Base-by-base conservation (phyloP, 2,797 vertebrate genomes). In the Platyrinchus mystaceus region DNA sequence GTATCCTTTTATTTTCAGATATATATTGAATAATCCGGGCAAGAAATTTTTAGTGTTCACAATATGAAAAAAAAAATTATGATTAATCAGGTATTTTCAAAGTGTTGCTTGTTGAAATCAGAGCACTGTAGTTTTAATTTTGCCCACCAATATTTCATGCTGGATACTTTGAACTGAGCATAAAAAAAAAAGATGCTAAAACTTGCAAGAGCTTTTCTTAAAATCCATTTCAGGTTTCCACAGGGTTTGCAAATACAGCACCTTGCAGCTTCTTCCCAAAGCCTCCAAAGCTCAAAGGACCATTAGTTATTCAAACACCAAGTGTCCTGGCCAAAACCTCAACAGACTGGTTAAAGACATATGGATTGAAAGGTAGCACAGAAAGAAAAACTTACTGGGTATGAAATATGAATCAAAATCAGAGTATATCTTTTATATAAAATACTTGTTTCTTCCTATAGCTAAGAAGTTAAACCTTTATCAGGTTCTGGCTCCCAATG, bases 381-480 rank as follows among this genome's bases (percentile, higher is more conserved):
- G 13, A 53, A 81, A 44, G 43, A 56, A 78, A 77, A 36, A 15
- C 9, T 68, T 60, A 49, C 68, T 19, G 34, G 15, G 3, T 84
- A n/a, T 20, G 7, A 79, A 76, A 53, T 8, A 15, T 19, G 19
- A 60, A 66, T 74, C 37, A 19, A 79, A 81, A 50, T 20, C 7
- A 22, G 26, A 66, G 3, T 36, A 3, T 27, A 26, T 80, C 14
- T 63, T 76, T 89, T 64, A 34, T 52, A 73, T 81, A 17, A 46
- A 71, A 64, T 81, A 5, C 53, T 63, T 84, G 22, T 95, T 94
- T 67, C n/a, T 96, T 80, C 28, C 43, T 71, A 4, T 92, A 98
- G 98, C 98, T 73, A 98, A 97, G 94, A 98, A 97, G 62, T 96
- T 99, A 84, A 97, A 93, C 69, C 96, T 99, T 36, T 98, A 98